Conservation (phyloP, 2,797 vertebrate genomes). For the Bradypodion pumilum region DNA sequence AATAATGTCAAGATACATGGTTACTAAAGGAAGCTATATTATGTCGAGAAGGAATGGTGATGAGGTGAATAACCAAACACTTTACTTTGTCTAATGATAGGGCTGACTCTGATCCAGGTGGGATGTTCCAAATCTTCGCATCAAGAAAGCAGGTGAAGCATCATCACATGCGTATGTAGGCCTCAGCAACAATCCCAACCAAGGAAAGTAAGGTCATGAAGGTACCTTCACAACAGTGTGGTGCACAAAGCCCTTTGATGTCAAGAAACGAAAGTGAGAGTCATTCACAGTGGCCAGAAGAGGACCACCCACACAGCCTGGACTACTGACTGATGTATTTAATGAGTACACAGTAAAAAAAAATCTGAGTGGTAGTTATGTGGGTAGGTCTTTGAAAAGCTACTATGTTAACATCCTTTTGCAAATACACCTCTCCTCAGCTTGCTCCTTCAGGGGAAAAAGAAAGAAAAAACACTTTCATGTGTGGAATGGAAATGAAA, state of each 20-base stretch:
- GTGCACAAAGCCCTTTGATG: constrained; percentile 19
- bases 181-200: not conserved
- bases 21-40: not conserved
- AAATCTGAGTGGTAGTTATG: constrained; percentile 20
- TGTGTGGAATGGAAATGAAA: not conserved
- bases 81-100: not conserved
- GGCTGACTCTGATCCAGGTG: not conserved
- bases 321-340: constrained; percentile 30
- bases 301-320: constrained; percentile 27
- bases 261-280: not conserved
- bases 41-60: not conserved
- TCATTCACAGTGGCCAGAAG: constrained; percentile 8
- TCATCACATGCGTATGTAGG: not conserved
- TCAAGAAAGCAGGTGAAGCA: not conserved
- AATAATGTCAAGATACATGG: not conserved
- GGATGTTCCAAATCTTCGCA: constrained; percentile 20
- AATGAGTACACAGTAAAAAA: constrained; percentile 31
- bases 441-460: not conserved
- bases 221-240: not conserved
- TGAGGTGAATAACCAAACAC: not conserved
- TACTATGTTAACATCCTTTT: not conserved
- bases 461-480: not conserved
- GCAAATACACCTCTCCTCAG: not conserved
- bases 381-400: constrained; percentile 16
- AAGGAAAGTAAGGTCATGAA: constrained; percentile 9